Evolutionary conservation across 2,797 vertebrate species (phyloP).

Genomic region (Linurgus olivaceus): DNA sequence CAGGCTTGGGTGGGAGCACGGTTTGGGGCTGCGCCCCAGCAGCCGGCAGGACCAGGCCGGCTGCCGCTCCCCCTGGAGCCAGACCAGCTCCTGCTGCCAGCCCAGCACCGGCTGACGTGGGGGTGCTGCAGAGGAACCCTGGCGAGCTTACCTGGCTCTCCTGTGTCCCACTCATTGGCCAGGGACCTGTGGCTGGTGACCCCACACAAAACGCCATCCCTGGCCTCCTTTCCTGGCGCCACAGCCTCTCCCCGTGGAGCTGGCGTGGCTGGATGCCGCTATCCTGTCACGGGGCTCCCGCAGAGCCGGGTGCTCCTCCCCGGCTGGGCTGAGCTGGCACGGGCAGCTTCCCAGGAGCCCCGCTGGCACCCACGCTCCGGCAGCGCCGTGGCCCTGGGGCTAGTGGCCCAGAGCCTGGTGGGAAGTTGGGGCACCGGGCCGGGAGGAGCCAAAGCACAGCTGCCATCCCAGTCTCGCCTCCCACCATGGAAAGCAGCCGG

Average conservation of each 20-base stretch:
- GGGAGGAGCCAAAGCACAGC: neutral
- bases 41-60: neutral
- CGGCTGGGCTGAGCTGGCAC: neutral
- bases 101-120: fast-evolving
- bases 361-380: neutral
- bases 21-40: fast-evolving
- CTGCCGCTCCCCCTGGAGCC: neutral
- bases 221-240: neutral
- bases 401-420: neutral
- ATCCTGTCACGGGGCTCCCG: neutral
- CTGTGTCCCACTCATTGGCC: neutral
- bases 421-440: fast-evolving
- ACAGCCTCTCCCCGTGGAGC: neutral
- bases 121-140: fast-evolving
- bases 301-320: conserved; percentile 29
- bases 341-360: neutral
- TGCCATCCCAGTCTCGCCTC: neutral
- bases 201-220: neutral
- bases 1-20: fast-evolving
- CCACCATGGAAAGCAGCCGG: neutral
- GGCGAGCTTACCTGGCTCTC: neutral
- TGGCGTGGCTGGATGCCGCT: neutral
- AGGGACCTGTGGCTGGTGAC: fast-evolving
- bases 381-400: neutral
- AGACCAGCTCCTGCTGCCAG: neutral